Conservation (phyloP, 2,113 vertebrate genomes). For the Chaetodon auriga region DNA sequence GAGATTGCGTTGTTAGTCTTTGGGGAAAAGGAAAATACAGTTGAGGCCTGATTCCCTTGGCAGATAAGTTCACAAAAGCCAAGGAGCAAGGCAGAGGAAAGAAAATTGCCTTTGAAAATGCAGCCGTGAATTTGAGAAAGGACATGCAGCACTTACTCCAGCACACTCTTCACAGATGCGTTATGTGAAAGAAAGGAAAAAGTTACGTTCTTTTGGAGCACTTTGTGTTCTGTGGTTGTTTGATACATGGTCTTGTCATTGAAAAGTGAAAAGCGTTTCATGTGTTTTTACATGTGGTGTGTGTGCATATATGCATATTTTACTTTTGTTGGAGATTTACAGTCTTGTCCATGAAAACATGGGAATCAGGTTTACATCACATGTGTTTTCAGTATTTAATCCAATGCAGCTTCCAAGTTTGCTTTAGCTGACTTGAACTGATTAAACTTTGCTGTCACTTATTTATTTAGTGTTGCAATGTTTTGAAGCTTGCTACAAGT, state of each 20-base stretch:
- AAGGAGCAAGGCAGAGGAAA: constrained; percentile 55
- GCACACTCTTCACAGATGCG: constrained; percentile 9
- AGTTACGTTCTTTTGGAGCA: neutral
- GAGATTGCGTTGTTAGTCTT: constrained; percentile 71
- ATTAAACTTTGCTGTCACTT: constrained; percentile 57
- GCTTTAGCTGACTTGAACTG: constrained; percentile 48
- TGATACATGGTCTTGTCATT: neutral
- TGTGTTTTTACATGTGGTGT: neutral
- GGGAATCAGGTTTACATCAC: constrained; percentile 32
- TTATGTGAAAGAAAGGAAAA: constrained; percentile 23
- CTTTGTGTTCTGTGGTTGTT: neutral
- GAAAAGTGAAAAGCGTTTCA: neutral
- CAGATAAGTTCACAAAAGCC: constrained; percentile 66
- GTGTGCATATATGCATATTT: neutral
- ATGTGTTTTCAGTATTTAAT: constrained; percentile 36
- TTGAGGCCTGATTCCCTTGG: constrained; percentile 63
- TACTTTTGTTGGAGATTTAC: constrained; percentile 24
- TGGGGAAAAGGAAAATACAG: constrained; percentile 63
- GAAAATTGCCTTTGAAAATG: constrained; percentile 74
- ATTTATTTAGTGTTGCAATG: constrained; percentile 64
- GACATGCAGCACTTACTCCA: constrained; percentile 44
- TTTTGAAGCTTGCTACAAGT: constrained; percentile 61
- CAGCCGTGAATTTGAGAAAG: constrained; percentile 46
- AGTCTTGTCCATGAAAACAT: constrained; percentile 25
- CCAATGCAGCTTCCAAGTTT: constrained; percentile 46